Evolutionary conservation across 2,888 invertebrate genomes (phyloP), one percentile per base, ranked within the genome.

Genomic region (Zeuzera pyrina): DNA sequence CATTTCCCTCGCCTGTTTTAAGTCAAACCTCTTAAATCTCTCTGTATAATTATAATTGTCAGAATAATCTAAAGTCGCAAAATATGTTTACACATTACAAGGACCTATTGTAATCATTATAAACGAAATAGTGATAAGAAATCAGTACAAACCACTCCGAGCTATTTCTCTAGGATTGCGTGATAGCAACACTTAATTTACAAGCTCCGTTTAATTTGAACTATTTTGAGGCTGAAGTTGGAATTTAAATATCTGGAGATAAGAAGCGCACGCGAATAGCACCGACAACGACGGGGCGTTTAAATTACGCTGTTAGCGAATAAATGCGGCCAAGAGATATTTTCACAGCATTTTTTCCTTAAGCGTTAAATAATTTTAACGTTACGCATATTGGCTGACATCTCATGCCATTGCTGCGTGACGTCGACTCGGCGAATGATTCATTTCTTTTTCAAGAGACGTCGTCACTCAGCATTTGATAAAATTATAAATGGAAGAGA

Each of bases 181-280:
- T 83, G 81, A 78, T 74, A 64, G 73, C 78, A 74, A 78, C 81
- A 79, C 79, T 81, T 79, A 81, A 79, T 78, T 78, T 74, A 78
- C 70, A 71, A 71, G 70, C 69, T 66, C 69, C 69, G 62, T 72
- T 73, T 71, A 71, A 73, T 71, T 71, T 68, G 57, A 73, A 71
- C 72, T 73, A 72, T 73, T 73, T 71, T 69, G 70, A 69, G 70
- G 64, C 63, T 68, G 58, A 56, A 57, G 49, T 52, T 48, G 67
- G 68, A 71, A 71, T 73, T 73, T 71, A 72, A 73, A 72, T 71
- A 70, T 67, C 66, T 64, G 51, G 53, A 79, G 81, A 83, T 83
- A 83, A 83, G 77, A 60, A 71, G 66, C 66, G 66, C 77, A 77
- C 81, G 78, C 79, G 70, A 81, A 62, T 65, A 55, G 58, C 55